Evolutionary conservation across 2,888 invertebrate species (phyloP).

Genomic region (Harmothoe impar): DNA sequence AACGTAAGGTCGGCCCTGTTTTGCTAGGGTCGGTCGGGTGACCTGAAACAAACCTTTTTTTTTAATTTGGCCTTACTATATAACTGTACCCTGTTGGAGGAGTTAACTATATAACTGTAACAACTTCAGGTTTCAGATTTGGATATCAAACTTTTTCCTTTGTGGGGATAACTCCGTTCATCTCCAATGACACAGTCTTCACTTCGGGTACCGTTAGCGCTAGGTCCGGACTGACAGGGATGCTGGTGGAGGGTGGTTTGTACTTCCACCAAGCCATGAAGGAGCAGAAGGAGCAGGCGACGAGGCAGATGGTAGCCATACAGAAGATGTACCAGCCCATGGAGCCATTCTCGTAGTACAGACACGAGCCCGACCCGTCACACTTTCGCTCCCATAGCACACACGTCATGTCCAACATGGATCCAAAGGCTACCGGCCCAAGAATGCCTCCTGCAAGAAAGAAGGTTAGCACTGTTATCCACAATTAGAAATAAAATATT

Average conservation of each 20-base stretch:
- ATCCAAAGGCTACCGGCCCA: constrained; percentile 96
- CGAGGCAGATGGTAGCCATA: constrained; percentile 66
- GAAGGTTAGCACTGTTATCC: too few species aligned
- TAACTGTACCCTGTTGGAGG: too few species aligned
- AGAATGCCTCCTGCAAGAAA: constrained; percentile 89
- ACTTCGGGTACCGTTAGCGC: neutral
- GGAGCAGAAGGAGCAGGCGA: constrained; percentile 57
- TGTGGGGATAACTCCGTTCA: neutral
- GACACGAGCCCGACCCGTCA: constrained; percentile 67
- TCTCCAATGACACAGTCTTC: neutral
- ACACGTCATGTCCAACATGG: constrained; percentile 96
- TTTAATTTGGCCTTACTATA: too few species aligned
- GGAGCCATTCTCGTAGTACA: constrained; percentile 67
- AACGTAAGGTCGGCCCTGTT: too few species aligned
- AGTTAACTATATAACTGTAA: too few species aligned
- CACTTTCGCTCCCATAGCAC: constrained; percentile 90
- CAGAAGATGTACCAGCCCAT: constrained; percentile 69
- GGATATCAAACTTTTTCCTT: neutral
- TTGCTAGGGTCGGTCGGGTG: too few species aligned
- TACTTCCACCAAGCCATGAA: constrained; percentile 65
- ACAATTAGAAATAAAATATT: neutral
- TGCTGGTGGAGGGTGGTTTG: neutral
- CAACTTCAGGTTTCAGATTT: too few species aligned
- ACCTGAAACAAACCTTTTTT: too few species aligned
- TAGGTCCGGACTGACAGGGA: neutral